Conservation (phyloP, 2,113 vertebrate genomes). For the Carlito syrichta region DNA sequence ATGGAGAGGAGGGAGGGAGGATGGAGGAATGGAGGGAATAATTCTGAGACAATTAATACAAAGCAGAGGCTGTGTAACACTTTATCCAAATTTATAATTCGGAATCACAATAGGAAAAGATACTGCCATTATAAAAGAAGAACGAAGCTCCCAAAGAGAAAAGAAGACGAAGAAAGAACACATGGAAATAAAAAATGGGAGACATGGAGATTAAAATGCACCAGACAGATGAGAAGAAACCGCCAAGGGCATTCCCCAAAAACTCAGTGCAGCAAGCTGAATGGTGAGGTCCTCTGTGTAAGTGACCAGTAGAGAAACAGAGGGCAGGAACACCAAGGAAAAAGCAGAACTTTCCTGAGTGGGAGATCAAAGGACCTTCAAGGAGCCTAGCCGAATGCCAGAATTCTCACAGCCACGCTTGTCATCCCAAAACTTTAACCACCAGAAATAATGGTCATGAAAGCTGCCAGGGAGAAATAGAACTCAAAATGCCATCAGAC, state of each 20-base stretch:
- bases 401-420: slow-evolving; percentile 1
- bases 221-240: not conserved
- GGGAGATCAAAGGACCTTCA: not conserved
- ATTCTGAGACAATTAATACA: no score
- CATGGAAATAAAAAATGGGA: not conserved
- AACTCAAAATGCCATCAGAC: not conserved
- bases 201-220: not conserved
- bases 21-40: not conserved
- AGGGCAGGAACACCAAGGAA: not conserved
- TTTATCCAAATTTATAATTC: not conserved
- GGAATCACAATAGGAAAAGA: not conserved
- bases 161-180: not conserved
- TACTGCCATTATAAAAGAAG: not conserved
- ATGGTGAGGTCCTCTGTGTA: no score
- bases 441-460: not conserved
- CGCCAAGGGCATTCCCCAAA: not conserved
- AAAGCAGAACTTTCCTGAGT: not conserved
- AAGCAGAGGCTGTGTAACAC: no score
- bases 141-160: not conserved
- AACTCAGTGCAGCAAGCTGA: no score
- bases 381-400: not conserved
- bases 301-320: not conserved
- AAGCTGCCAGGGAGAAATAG: not conserved
- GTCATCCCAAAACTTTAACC: not conserved
- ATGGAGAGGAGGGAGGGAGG: not conserved